Evolutionary conservation across 2,113 vertebrate species (phyloP), one percentile per base, ranked within the genome.

Genomic region (Amphilophus citrinellus): DNA sequence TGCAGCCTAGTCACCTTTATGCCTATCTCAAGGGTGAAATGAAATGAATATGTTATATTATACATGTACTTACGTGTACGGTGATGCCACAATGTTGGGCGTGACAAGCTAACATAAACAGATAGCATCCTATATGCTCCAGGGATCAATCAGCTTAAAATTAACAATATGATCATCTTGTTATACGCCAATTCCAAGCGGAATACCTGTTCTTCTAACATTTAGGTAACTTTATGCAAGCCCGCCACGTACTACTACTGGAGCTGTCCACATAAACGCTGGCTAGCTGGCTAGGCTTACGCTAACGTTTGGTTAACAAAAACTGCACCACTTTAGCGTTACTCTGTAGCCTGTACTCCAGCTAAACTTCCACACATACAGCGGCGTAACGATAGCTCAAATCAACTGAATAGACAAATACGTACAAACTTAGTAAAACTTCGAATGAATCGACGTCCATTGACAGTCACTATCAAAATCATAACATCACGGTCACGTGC

Each of bases 131-230:
- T 32, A 53, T 24, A 71, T 13, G 44, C 44, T 3, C 44, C 24
- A 71, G 30, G 11, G 24, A 71, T 50, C 0, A 71, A 20, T 27
- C 9, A 50, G 24, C 6, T 18, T 71, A 9, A 13, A 10, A 50
- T 50, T 71, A 71, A 5, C 66, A 50, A 71, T 44, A 71, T 50
- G 24, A 71, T 2, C 47, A 1, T 0, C 30, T 50, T 50, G 65
- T 0, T 71, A 50, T 24, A 50, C 6, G 15, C 44, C 15, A 20
- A 15, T 30, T 0, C 1, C 66, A 71, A 71, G 44, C 18, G 24
- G 44, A 15, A 71, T 71, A 11, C 42, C 42, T 44, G 11, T 44
- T 5, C 0, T 71, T 71, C 66, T 71, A 24, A 71, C 9, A 30
- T 30, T 50, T 71, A 71, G 0, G 5, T 71, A 50, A 1, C 27